Base-by-base conservation (phyloP, 1,140 invertebrate species). In the Heterodera carotae region DNA sequence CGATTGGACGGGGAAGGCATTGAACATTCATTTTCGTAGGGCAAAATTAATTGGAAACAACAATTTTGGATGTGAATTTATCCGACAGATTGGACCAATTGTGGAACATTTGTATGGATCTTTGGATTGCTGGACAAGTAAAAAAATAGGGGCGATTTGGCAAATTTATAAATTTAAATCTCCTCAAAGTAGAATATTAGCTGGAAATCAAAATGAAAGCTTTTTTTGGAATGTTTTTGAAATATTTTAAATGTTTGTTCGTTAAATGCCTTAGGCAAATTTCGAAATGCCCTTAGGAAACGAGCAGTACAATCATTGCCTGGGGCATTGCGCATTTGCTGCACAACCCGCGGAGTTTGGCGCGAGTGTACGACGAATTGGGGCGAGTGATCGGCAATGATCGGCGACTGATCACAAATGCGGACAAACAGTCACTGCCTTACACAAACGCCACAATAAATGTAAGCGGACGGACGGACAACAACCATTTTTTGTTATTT, bases 371-470 rank as follows among this genome's bases (percentile, higher is more conserved):
- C 43, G 77, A 60, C 25, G 80, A 82, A 27, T 43, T 82, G 25
- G 80, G 84, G 36, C 27, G 27, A n/a, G 82, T 82, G 59, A 80
- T 82, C 36, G 80, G 80, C 33, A 64, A 60, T 31, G 76, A 75
- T 64, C 10, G 62, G 62, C 68, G 80, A n/a, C n/a, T 75, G 36
- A 83, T 82, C 36, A 66, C 69, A 31, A 60, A 53, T 7, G 48
- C 69, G 18, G 81, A 82, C 69, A 70, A 69, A 27, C 27, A n/a
- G 29, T 27, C 62, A 8, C 60, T 82, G 39, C 34, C 68, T 33
- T 82, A 82, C 66, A 84, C 82, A 15, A 83, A 80, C 60, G 79
- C 79, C 1, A 67, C 69, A 5, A 74, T 80, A 66, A 82, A 80
- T 53, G 79, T 81, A 18, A 69, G 66, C 5, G 25, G 33, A 25